Evolutionary conservation across 1,140 invertebrate species (phyloP).

Genomic region (Hypsibius dujardini): DNA sequence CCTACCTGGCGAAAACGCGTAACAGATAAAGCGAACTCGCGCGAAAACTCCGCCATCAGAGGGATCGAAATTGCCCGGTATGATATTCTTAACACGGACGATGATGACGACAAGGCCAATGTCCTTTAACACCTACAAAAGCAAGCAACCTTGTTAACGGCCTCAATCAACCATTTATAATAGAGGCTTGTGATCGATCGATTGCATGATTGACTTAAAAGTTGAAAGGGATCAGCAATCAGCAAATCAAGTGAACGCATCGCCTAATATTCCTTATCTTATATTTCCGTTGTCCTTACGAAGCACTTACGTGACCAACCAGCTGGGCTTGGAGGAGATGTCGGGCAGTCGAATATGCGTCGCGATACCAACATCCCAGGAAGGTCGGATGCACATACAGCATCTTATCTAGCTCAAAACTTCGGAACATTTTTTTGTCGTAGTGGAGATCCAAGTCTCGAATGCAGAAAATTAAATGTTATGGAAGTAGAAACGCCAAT

Average conservation of each 20-base stretch:
- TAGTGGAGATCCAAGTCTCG: background rate
- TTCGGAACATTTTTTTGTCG: constrained; percentile 1
- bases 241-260: too few species aligned
- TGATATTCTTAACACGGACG: background rate
- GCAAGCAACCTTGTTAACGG: too few species aligned
- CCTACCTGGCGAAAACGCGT: background rate
- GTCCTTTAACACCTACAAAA: background rate
- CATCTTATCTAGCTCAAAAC: background rate
- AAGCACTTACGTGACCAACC: background rate
- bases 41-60: background rate
- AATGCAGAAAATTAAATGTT: constrained; percentile 4
- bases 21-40: constrained; percentile 2
- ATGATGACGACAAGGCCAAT: background rate
- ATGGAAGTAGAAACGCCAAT: too few species aligned
- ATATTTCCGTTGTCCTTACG: too few species aligned
- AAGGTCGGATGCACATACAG: constrained; percentile 12
- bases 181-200: too few species aligned
- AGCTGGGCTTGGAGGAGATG: background rate
- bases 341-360: background rate
- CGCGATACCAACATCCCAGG: background rate
- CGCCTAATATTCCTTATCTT: too few species aligned
- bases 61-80: background rate
- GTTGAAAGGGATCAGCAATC: too few species aligned
- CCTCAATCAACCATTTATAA: too few species aligned
- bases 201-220: too few species aligned